Evolutionary conservation across 2,113 vertebrate species (phyloP).

Genomic region (Takifugu bimaculatus): DNA sequence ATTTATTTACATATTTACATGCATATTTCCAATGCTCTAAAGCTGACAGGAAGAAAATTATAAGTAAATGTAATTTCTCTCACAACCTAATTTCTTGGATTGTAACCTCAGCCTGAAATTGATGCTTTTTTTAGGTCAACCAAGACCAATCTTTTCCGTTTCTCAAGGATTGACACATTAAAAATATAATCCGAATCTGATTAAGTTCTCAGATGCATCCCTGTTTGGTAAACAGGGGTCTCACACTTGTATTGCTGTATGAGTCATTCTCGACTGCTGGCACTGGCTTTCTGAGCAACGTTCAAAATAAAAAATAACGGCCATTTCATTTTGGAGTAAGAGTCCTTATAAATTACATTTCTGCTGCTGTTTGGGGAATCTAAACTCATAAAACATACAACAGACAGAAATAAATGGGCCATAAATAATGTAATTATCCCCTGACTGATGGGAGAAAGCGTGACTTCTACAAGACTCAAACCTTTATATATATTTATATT

Average conservation of each 20-base stretch:
- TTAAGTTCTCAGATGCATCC: slow-evolving; percentile 12
- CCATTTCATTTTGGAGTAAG: not conserved
- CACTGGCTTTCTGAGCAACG: slow-evolving; percentile 6
- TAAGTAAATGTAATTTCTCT: too few species aligned
- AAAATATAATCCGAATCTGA: not conserved
- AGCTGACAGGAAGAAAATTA: not conserved
- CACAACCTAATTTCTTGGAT: too few species aligned
- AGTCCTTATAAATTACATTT: not conserved
- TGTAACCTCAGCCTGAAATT: too few species aligned
- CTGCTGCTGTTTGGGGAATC: too few species aligned
- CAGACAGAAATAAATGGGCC: not conserved
- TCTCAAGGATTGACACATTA: not conserved
- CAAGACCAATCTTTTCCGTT: too few species aligned
- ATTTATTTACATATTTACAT: not conserved
- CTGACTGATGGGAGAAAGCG: too few species aligned
- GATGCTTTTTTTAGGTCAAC: too few species aligned
- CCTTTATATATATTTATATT: too few species aligned
- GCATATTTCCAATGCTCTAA: slow-evolving; percentile 4
- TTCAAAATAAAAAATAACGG: not conserved
- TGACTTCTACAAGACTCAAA: too few species aligned
- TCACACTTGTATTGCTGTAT: slow-evolving; percentile 41
- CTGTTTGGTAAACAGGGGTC: slow-evolving; percentile 41
- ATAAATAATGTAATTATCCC: not conserved
- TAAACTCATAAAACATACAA: not conserved
- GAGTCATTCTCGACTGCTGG: slow-evolving; percentile 47